Conservation (phyloP, 2,797 vertebrate genomes). For the Paramormyrops hopkinsi region DNA sequence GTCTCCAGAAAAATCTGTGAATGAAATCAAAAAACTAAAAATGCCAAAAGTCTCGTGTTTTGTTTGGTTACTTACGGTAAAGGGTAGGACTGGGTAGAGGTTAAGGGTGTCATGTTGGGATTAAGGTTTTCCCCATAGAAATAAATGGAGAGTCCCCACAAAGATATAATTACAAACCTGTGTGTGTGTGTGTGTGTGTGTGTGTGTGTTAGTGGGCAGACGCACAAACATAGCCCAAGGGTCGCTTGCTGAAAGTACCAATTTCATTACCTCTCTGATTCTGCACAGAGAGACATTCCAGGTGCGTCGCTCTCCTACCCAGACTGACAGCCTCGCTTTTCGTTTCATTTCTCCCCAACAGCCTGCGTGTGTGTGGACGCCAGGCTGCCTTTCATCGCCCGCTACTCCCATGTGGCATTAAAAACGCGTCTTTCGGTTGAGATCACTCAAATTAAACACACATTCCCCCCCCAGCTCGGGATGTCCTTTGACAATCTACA, state of each 20-base stretch:
- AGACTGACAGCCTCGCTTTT: not conserved
- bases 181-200: not conserved
- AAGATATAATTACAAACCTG: not conserved
- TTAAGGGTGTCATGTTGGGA: not conserved
- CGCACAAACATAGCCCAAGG: not conserved
- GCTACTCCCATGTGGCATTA: not conserved
- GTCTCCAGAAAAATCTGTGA: not conserved
- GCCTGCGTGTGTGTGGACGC: not conserved
- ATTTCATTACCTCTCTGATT: not conserved
- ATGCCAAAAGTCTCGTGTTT: not conserved
- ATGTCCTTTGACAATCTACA: not conserved
- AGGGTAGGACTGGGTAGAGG: not conserved
- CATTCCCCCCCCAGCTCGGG: not conserved
- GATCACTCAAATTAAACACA: not conserved
- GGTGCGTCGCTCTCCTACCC: not conserved
- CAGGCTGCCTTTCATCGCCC: conserved; percentile 1
- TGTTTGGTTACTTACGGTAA: not conserved
- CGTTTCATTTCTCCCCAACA: not conserved
- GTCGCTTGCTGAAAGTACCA: not conserved
- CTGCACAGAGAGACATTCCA: not conserved
- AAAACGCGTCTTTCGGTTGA: not conserved
- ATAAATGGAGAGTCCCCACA: not conserved
- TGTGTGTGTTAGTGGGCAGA: not conserved
- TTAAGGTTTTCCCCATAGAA: not conserved
- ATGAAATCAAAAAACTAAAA: not conserved